Percentiles rank a stretch among this genome's conserved stretches.
Evolutionary conservation across 2,113 vertebrate genomes (phyloP).

Genomic region (Turnix velox): DNA sequence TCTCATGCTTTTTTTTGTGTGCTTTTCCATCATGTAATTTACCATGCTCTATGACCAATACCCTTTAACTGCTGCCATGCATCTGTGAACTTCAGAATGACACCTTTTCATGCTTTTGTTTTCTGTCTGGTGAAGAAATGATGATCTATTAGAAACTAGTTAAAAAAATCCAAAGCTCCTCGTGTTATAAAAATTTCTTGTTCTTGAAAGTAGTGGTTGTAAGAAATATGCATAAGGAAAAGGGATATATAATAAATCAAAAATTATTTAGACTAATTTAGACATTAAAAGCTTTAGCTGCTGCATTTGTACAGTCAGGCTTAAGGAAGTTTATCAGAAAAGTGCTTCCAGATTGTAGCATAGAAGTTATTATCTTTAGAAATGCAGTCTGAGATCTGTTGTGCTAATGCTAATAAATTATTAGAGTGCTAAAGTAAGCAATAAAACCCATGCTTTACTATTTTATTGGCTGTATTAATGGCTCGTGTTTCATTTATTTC

Average conservation of each 20-base stretch:
- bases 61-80: background rate
- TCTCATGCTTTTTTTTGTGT: background rate
- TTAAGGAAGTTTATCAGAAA: background rate
- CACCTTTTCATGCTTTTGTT: background rate
- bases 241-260: background rate
- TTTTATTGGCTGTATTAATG: background rate
- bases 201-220: background rate
- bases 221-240: background rate
- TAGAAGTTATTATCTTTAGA: conserved; percentile 24
- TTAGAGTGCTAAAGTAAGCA: background rate
- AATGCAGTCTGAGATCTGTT: background rate
- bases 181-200: background rate
- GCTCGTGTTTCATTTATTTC: conserved; percentile 19
- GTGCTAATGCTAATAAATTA: background rate
- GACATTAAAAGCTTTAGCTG: background rate
- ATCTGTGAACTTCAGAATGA: background rate
- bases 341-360: background rate
- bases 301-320: background rate
- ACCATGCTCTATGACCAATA: background rate
- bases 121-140: background rate
- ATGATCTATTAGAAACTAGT: background rate
- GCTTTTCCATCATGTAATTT: background rate
- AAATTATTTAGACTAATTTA: background rate
- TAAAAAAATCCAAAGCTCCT: accelerated
- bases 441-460: background rate